These are phyloP conservation scores for Pelagia noctiluca DNA, from an alignment of 30 jellyfish, hydroid and myxozoan genomes.

Conservation along the genomic window DNA sequence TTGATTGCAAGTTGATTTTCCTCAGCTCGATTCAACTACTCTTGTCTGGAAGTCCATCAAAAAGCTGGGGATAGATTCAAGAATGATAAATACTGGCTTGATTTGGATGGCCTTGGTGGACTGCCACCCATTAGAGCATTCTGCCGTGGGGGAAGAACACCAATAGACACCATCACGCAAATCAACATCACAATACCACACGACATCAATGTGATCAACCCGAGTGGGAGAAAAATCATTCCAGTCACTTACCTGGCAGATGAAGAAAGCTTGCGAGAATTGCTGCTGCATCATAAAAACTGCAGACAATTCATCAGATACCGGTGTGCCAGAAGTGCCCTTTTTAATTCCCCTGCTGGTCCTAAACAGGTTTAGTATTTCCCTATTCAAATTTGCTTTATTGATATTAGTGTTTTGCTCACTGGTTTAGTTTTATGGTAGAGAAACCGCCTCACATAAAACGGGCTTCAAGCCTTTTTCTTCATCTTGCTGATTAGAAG, in stretches of 20 bases:
- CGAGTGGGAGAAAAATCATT: constrained; percentile 66
- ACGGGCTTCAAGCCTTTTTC: not conserved
- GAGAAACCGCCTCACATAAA: not conserved
- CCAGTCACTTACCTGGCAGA: constrained; percentile 82
- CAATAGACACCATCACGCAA: constrained; percentile 88
- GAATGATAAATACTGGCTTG: constrained; percentile 93
- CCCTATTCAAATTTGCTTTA: not conserved
- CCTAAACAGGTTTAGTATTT: constrained; percentile 61
- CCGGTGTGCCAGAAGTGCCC: constrained; percentile 84
- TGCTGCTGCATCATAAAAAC: constrained; percentile 60
- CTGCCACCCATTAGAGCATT: constrained; percentile 89
- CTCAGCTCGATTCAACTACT: constrained; percentile 96
- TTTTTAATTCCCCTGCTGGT: constrained; percentile 89
- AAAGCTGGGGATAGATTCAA: constrained; percentile 82
- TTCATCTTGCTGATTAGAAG: not conserved
- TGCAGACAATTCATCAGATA: constrained; percentile 86
- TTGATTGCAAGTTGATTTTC: not conserved
- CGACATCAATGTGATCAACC: constrained; percentile 74
- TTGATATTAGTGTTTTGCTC: not conserved
- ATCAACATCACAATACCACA: constrained; percentile 81
- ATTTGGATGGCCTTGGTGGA: constrained; percentile 96
- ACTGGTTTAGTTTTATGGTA: not conserved
- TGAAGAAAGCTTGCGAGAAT: constrained; percentile 89
- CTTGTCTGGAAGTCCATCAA: constrained; percentile 89
- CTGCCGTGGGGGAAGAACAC: constrained; percentile 91